These are phyloP conservation scores for Cassiopea andromeda DNA, from an alignment of 30 jellyfish, hydroid and myxozoan species.

Conservation along the genomic window DNA sequence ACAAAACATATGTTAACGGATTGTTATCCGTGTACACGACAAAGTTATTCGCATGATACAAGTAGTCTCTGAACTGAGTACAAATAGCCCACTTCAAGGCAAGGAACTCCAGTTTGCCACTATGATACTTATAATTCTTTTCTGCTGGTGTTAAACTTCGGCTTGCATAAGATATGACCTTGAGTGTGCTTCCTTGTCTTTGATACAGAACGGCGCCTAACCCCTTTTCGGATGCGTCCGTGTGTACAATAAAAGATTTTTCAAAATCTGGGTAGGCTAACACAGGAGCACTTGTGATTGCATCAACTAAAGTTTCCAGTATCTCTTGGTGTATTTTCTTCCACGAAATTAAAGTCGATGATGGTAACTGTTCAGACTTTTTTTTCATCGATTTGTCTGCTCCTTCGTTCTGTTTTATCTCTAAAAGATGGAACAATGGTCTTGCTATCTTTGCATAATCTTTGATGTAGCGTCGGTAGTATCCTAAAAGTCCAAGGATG, in stretches of 20 bases:
- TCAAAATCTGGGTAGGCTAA: conserved; percentile 55
- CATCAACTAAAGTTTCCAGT: conserved; percentile 27
- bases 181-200: conserved; percentile 12
- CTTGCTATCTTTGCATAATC: conserved; percentile 33
- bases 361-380: conserved; percentile 39
- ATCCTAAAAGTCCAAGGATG: conserved; percentile 45
- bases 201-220: conserved; percentile 61
- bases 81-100: conserved; percentile 62
- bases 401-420: conserved; percentile 3
- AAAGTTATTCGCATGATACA: conserved; percentile 21
- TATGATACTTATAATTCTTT: conserved; percentile 38
- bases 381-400: conserved; percentile 4
- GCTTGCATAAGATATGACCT: conserved; percentile 64
- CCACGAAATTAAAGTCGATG: conserved; percentile 35
- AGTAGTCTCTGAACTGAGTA: conserved; percentile 19
- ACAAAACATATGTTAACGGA: conserved; percentile 42
- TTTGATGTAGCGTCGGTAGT: conserved; percentile 43
- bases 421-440: conserved; percentile 34
- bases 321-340: conserved; percentile 22
- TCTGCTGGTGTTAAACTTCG: conserved; percentile 49
- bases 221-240: conserved; percentile 60
- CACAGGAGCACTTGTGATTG: conserved; percentile 33
- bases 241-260: conserved; percentile 18
- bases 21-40: conserved; percentile 53
- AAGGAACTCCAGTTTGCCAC: conserved; percentile 54